Evolutionary conservation across 1,140 invertebrate species (phyloP), one percentile per base, ranked within the genome.

Genomic region (Tetragonula clypearis): DNA sequence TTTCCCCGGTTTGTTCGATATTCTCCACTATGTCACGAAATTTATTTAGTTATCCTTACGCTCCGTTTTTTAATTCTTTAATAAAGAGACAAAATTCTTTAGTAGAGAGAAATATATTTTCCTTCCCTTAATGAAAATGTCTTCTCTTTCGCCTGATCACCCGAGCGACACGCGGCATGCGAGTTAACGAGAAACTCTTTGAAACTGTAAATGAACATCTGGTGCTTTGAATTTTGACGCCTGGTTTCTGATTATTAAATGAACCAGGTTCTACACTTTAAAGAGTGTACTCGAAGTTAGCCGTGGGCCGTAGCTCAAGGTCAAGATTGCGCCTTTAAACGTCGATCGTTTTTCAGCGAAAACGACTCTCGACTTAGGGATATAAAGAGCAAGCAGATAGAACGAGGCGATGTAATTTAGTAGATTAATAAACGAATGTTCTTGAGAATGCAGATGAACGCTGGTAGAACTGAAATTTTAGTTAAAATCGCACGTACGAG

Each of bases 171-270:
- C 9, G 72, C 1, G n/a, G 5, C 49, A 11, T 8, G 49, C 14
- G 19, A 53, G n/a, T 56, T 56, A 75, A 75, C 8, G 19, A 75
- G 49, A 19, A 14, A 15, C 1, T 15, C 35, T 15, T 65, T 78
- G 14, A 62, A 65, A 77, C 41, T 62, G 23, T 26, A 62, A 77
- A 78, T 49, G 75, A 78, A 78, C 35, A 60, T 23, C 49, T 49
- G 58, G 9, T 23, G 23, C 41, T 49, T 78, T 78, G 65, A 62
- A 78, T 62, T 49, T 21, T 65, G 35, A 49, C 35, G n/a, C 35
- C 60, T 6, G 23, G 58, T 17, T 77, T 62, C 56, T 17, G 14
- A 19, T 35, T 15, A 23, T 21, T 49, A 26, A 65, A 65, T 14
- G 35, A 41, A 49, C 35, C 41, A 49, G 41, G 15, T 49, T 65